Percentiles rank a stretch among this genome's conserved stretches.
Evolutionary conservation across 64 coral and sea anemone species (phyloP).

Genomic region (Trachythela sp.): DNA sequence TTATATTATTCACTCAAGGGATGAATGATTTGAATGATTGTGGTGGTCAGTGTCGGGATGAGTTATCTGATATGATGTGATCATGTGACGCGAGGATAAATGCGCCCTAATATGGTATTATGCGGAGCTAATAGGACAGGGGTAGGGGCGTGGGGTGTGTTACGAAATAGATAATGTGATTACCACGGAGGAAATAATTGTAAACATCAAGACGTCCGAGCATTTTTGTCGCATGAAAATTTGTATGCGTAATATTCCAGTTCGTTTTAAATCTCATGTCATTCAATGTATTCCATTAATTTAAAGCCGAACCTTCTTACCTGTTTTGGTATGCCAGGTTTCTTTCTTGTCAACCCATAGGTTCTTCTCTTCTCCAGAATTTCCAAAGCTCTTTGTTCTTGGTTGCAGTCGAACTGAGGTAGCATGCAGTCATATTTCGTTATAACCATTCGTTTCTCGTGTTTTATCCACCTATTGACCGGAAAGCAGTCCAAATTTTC

Average conservation of each 20-base stretch:
- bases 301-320: conserved; percentile 21
- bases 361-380: conserved; percentile 69
- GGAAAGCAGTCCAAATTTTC: conserved; percentile 69
- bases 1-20: too few species aligned
- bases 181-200: too few species aligned
- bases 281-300: neutral
- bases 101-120: too few species aligned
- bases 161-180: too few species aligned
- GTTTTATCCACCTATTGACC: conserved; percentile 79
- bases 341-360: conserved; percentile 71
- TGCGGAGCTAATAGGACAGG: too few species aligned
- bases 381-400: conserved; percentile 70
- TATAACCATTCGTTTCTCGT: conserved; percentile 60
- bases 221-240: too few species aligned
- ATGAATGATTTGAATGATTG: too few species aligned
- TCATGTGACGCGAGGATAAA: too few species aligned
- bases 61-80: too few species aligned
- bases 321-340: conserved; percentile 92
- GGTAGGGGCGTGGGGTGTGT: too few species aligned
- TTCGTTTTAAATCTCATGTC: neutral
- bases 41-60: too few species aligned
- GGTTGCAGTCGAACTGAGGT: conserved; percentile 75
- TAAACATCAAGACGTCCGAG: too few species aligned
- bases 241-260: neutral
- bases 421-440: conserved; percentile 81